phyloP scores from a whole-genome alignment of 2,797 vertebrate species.

The Melanogrammus aeglefinus region DNA sequence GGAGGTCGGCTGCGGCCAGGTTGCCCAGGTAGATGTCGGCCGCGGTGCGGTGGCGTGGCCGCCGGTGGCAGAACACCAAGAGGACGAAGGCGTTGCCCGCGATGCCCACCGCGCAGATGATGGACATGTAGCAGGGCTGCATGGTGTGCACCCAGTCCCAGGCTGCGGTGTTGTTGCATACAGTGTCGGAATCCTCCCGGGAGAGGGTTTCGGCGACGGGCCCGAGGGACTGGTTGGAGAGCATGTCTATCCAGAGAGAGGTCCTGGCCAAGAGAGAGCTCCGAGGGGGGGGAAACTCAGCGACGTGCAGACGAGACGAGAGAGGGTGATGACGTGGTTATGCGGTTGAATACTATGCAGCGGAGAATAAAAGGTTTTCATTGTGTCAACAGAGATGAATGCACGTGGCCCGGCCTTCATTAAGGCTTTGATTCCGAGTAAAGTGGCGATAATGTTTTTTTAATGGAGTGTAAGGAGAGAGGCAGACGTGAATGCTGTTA shows the following conservation, averaged over 20 bases:
- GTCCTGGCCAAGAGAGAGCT: neutral
- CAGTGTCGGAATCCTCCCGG: constrained; percentile 14
- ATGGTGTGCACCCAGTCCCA: constrained; percentile 72
- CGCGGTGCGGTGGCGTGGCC: constrained; percentile 79
- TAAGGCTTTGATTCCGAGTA: constrained; percentile 12
- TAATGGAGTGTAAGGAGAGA: constrained; percentile 38
- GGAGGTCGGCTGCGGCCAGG: constrained; percentile 80
- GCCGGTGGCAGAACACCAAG: constrained; percentile 64
- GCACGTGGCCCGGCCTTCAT: neutral
- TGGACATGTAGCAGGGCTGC: constrained; percentile 82
- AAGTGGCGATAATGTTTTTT: constrained; percentile 24
- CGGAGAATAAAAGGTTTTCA: constrained; percentile 30
- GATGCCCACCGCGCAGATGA: constrained; percentile 77
- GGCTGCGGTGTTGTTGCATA: constrained; percentile 61
- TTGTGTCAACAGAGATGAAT: constrained; percentile 32
- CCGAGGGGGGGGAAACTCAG: neutral
- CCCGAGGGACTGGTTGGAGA: constrained; percentile 19
- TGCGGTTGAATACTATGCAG: neutral
- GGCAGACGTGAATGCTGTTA: constrained; percentile 30
- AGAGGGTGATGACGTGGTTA: neutral
- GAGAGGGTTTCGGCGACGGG: constrained; percentile 27
- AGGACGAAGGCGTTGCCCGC: constrained; percentile 84
- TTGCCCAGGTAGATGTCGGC: constrained; percentile 88
- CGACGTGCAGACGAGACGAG: neutral
- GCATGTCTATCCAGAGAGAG: constrained; percentile 16